phyloP scores from a whole-genome alignment of 1,140 invertebrate genomes.

The Euura lappo region DNA sequence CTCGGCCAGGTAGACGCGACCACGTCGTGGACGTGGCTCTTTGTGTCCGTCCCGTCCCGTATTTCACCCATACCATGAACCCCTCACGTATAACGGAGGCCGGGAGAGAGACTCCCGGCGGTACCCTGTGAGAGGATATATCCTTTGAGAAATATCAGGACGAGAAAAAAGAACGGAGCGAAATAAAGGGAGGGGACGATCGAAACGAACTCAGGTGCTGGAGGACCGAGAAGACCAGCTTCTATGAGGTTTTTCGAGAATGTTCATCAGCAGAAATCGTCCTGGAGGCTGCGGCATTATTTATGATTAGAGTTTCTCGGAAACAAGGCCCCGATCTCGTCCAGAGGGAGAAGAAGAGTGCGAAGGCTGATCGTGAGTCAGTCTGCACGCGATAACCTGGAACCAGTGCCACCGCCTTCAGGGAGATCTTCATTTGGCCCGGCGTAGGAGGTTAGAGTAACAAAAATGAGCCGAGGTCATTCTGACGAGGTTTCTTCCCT shows the following conservation, averaged over 20 bases:
- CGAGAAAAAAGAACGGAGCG: not conserved
- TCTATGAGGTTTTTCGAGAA: too few relatives aligned
- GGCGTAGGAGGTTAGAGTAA: not conserved
- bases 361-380: not conserved
- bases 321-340: not conserved
- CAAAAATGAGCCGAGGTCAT: constrained; percentile 7
- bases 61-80: too few relatives aligned
- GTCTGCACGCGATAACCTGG: not conserved
- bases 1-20: not conserved
- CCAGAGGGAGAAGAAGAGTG: not conserved
- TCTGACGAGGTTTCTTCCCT: constrained; percentile 11
- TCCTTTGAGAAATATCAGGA: not conserved
- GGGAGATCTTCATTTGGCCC: constrained; percentile 12
- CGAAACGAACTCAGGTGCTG: too few relatives aligned
- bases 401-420: constrained; percentile 4
- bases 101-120: not conserved
- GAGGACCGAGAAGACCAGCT: too few relatives aligned
- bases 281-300: too few relatives aligned
- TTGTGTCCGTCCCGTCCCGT: not conserved
- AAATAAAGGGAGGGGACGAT: too few relatives aligned
- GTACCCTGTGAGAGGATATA: not conserved
- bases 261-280: too few relatives aligned
- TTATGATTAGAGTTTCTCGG: not conserved
- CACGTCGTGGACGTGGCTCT: not conserved
- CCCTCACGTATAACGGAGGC: not conserved